Base-by-base conservation (phyloP, 2,888 invertebrate genomes). In the Steinernema scapterisci region DNA sequence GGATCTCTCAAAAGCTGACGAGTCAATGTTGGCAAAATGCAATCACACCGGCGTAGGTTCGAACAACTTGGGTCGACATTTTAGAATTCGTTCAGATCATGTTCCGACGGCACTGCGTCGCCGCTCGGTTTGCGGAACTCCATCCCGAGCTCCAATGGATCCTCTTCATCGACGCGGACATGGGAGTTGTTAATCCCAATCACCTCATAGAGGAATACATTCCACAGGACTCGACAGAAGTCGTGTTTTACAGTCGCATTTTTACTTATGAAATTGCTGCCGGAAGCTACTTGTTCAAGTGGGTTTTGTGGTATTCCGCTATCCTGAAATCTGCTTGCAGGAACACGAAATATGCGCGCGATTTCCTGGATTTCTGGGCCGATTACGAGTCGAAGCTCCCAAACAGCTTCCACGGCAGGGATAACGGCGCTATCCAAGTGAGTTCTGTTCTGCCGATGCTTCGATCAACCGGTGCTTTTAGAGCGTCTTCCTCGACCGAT, bases 181-280 rank as follows among this genome's bases (percentile, higher is more conserved):
- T 48, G 48, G 48, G 48, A 48, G 48, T 48, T 2, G 19, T 48
- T 16, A 48, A 48, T 16, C 48, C 48, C 7, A 48, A 48, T 13
- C 48, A 48, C 48, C 52, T 79, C 2, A 73, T 81, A 13, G 81
- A 81, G 73, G 43, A 72, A 6, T 80, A 71, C 48, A 13, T 81
- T 43, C 79, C 79, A 5, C 3, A 48, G 13, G 13, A 48, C n/a
- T 38, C 23, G 5, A 16, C 48, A 19, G 73, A 81, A 70, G 72
- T 81, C 11, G 78, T 81, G 23, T 81, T 83, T 77, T 83, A 83
- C 70, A 72, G 80, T 19, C 78, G 83, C 1, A 80, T 83, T 21
- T 79, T 83, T 78, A 83, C 82, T 54, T 79, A 81, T 2, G 83
- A 83, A 73, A 72, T 83, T 23, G 81, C 82, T 82, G 82, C 83